These are phyloP conservation scores for Himalopsyche phryganea DNA, from an alignment of 1,140 invertebrate species.

Conservation along the genomic window DNA sequence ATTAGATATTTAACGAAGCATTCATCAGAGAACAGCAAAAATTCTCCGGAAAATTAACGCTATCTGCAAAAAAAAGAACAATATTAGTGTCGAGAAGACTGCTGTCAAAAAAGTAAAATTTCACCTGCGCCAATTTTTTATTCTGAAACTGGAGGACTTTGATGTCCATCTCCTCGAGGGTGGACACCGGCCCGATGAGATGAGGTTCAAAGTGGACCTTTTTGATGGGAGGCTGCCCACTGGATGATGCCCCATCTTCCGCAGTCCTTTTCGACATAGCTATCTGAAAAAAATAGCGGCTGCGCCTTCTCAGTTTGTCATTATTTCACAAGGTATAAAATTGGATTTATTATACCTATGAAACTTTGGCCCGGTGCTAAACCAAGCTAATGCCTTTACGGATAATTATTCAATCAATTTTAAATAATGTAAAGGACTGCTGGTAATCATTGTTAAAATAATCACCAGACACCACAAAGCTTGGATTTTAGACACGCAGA, in stretches of 20 bases:
- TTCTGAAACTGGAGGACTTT: slow-evolving; percentile 97
- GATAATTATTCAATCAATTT: slow-evolving; percentile 18
- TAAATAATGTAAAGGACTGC: slow-evolving; percentile 21
- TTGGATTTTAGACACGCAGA: slow-evolving; percentile 26
- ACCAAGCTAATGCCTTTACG: slow-evolving; percentile 18
- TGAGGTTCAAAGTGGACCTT: slow-evolving; percentile 93
- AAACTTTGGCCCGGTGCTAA: slow-evolving; percentile 6
- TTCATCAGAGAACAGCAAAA: background rate
- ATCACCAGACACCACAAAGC: slow-evolving; percentile 27
- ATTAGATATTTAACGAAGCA: background rate
- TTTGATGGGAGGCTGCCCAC: slow-evolving; percentile 72
- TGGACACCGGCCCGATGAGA: slow-evolving; percentile 87
- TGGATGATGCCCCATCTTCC: slow-evolving; percentile 56
- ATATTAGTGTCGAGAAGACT: background rate
- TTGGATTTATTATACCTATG: slow-evolving; percentile 19
- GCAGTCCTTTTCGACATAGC: slow-evolving; percentile 73
- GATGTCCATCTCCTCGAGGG: slow-evolving; percentile 94
- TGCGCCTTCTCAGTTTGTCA: slow-evolving; percentile 24
- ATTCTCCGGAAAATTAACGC: background rate
- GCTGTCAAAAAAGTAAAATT: background rate
- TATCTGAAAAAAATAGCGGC: slow-evolving; percentile 28
- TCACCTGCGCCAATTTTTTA: slow-evolving; percentile 88
- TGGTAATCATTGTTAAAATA: slow-evolving; percentile 26
- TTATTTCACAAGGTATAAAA: slow-evolving; percentile 6
- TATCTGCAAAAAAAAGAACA: background rate